These are phyloP conservation scores for Stichopus chloronotus DNA, from an alignment of 35 echinoderm and acorn worm genomes.

Conservation along the genomic window DNA sequence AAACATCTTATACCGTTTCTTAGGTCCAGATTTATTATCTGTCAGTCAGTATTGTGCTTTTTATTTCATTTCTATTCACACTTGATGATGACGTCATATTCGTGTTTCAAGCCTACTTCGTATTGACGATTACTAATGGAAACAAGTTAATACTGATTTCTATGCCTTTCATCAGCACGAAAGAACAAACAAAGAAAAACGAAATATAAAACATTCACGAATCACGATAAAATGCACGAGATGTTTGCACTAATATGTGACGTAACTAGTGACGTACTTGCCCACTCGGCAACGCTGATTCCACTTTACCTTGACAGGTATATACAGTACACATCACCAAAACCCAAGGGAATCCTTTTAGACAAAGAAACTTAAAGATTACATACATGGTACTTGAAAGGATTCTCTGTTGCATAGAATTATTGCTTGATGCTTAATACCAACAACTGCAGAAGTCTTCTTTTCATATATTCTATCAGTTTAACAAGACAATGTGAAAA, in stretches of 20 bases:
- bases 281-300: too few species aligned
- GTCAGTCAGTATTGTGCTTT: too few species aligned
- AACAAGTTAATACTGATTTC: background rate
- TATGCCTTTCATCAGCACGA: background rate
- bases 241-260: too few species aligned
- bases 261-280: too few species aligned
- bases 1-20: too few species aligned
- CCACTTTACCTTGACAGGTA: too few species aligned
- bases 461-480: background rate
- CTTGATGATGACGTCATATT: background rate
- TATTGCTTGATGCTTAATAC: slow-evolving; percentile 16
- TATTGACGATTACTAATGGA: background rate
- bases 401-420: slow-evolving; percentile 6
- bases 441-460: background rate
- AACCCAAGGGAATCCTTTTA: background rate
- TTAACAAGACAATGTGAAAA: background rate
- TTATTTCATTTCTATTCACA: too few species aligned
- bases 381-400: background rate
- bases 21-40: too few species aligned
- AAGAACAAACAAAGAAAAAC: background rate
- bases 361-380: background rate
- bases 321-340: too few species aligned
- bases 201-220: background rate
- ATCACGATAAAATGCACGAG: background rate
- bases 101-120: background rate